Base-by-base conservation (phyloP, 2,888 invertebrate genomes). In the Drosophila tanythrix region DNA sequence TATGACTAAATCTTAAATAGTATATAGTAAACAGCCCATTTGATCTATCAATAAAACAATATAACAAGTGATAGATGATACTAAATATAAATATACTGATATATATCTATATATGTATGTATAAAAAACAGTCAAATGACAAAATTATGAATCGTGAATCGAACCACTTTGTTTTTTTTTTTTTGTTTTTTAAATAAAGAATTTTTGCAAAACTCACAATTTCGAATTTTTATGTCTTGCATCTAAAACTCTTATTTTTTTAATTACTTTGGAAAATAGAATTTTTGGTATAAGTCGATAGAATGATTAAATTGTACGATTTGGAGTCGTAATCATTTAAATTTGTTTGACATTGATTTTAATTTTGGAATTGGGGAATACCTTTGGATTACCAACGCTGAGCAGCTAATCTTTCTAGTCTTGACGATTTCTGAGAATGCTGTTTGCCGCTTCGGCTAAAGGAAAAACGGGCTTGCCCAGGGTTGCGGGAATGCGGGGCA, bases 381-480 rank as follows among this genome's bases (percentile, higher is more conserved):
- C 4, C 25, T 55, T 18, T 27, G 55, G 18, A 21, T 25, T 33
- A 25, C 21, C 8, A 15, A 15, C 33, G 21, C 13, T 48, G 13
- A 48, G 1, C 18, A 18, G 13, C 11, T 40, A 21, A 13, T 31
- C 35, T 21, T 27, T 8, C 2, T 51, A 21, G 11, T 3, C 7
- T 33, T 35, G 52, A 36, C 25, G 21, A 7, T n/a, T 66, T 13
- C 46, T 46, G 1, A 83, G 36, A 4, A 84, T 59, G 6, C 36
- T 29, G 13, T 55, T 79, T 3, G 85, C 85, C 7, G 80, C 70
- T 61, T 90, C 71, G 0, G 80, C 76, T 7, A 93, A 78, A 2
- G 93, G 93, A 70, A 93, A 93, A 6, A 83, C 74, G 0, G 77
- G 77, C 43, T 81, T 74, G 0, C 29, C 40, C 27, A 65, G 33